phyloP scores from a whole-genome alignment of 2,113 vertebrate genomes.

The Tapirus terrestris region DNA sequence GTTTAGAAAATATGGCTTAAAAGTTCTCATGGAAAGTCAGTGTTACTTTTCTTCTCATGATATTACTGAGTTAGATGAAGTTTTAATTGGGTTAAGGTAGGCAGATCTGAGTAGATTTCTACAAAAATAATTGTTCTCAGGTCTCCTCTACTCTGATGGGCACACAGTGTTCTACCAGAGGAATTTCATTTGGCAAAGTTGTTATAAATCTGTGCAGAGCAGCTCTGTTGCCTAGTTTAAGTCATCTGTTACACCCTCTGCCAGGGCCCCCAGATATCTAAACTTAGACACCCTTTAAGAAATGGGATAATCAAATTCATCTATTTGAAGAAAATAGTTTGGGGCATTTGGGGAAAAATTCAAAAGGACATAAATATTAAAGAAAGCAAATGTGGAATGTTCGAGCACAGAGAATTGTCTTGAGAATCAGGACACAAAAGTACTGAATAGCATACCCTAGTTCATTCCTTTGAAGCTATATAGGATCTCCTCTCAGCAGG shows the following conservation, averaged over 20 bases:
- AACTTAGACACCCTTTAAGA: constrained; percentile 24
- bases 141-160: background rate
- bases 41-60: constrained; percentile 31
- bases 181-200: constrained; percentile 8
- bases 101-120: background rate
- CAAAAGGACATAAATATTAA: constrained; percentile 43
- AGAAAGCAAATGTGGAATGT: constrained; percentile 1
- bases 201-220: constrained; percentile 32
- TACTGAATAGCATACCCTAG: background rate
- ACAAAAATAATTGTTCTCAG: constrained; percentile 5
- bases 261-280: background rate
- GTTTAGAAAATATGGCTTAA: constrained; percentile 31
- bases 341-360: background rate
- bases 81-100: constrained; percentile 1
- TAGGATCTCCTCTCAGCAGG: constrained; percentile 36
- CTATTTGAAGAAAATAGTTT: constrained; percentile 62
- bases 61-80: background rate
- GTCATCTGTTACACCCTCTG: background rate
- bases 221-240: background rate
- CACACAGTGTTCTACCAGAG: background rate
- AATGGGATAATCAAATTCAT: background rate
- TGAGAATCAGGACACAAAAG: constrained; percentile 8
- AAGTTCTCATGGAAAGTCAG: background rate
- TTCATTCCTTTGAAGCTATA: background rate
- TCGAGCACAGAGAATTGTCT: constrained; percentile 34